Evolutionary conservation across 2,113 vertebrate genomes (phyloP), one percentile per base, ranked within the genome.

Genomic region (Lipotes vexillifer): DNA sequence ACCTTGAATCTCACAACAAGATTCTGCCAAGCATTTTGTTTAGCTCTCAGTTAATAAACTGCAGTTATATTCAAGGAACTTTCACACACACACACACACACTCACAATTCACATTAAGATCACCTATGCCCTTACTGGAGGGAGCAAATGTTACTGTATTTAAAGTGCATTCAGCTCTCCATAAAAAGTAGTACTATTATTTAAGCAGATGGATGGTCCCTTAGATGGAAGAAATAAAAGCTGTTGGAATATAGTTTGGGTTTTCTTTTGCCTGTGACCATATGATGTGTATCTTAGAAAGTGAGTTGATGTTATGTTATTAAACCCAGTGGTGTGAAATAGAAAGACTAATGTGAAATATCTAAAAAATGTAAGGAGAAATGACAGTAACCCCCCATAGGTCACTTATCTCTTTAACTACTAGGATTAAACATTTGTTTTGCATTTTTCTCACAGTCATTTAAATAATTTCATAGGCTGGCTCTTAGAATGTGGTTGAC

Each of bases 401-500:
- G 41, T 86, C 41, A n/a, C 88, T 95, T 93, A 57, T 46, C 41
- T 91, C 63, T 85, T 90, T 90, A 92, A 89, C 69, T 57, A 14
- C 9, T 0, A 85, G n/a, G 38, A 77, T 91, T 93, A 78, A 93
- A 96, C 12, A 46, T 92, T 89, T 80, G 75, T 78, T 95, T 97
- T 23, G 71, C 65, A 21, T 94, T 94, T 85, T 90, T 83, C 89
- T 84, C n/a, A 3, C 17, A 86, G 82, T 75, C 23, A 87, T 86
- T 94, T 90, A 57, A 91, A 90, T 88, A 31, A 95, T 87, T 96
- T 86, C 38, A 46, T 65, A 93, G 57, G 46, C 81, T 49, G 66
- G 25, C 17, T 91, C 68, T 46, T 66, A 59, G 44, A 88, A 63
- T 91, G 82, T 66, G 44, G 44, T 52, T 87, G 71, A 20, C 2